phyloP scores from a whole-genome alignment of 2,888 invertebrate species.

The Octonoba sinensis region DNA sequence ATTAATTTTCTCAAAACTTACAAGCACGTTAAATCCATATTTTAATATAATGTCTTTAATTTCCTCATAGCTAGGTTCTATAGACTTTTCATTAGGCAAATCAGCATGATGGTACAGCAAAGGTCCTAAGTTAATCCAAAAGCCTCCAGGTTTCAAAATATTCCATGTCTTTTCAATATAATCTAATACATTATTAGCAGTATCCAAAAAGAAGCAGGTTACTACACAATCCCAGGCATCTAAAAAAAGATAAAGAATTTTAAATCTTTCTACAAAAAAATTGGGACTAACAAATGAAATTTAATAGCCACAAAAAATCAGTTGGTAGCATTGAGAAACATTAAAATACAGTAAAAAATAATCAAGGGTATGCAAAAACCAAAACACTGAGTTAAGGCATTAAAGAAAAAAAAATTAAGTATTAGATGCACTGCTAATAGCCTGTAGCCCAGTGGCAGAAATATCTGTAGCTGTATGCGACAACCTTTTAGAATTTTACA shows the following conservation, averaged over 20 bases:
- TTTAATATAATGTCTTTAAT: slow-evolving; percentile 82
- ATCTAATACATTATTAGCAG: slow-evolving; percentile 94
- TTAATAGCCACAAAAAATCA: too few species aligned
- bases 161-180: slow-evolving; percentile 93
- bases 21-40: slow-evolving; percentile 78
- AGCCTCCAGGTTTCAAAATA: slow-evolving; percentile 84
- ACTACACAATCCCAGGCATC: slow-evolving; percentile 92
- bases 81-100: slow-evolving; percentile 86
- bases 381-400: too few species aligned
- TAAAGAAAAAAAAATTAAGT: too few species aligned
- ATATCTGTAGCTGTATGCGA: too few species aligned
- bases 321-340: background rate
- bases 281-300: background rate
- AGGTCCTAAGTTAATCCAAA: slow-evolving; percentile 78
- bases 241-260: slow-evolving; percentile 66
- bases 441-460: too few species aligned
- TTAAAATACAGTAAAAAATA: background rate
- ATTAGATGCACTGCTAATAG: too few species aligned
- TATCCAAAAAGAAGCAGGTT: slow-evolving; percentile 98
- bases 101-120: slow-evolving; percentile 89
- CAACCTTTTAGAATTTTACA: too few species aligned
- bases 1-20: slow-evolving; percentile 65
- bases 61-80: slow-evolving; percentile 92
- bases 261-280: background rate
- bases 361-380: too few species aligned